Percentiles rank a stretch among this genome's conserved stretches.
These are phyloP conservation scores for Beris chalybata DNA, from an alignment of 2,888 invertebrate species.

Conservation along the genomic window DNA sequence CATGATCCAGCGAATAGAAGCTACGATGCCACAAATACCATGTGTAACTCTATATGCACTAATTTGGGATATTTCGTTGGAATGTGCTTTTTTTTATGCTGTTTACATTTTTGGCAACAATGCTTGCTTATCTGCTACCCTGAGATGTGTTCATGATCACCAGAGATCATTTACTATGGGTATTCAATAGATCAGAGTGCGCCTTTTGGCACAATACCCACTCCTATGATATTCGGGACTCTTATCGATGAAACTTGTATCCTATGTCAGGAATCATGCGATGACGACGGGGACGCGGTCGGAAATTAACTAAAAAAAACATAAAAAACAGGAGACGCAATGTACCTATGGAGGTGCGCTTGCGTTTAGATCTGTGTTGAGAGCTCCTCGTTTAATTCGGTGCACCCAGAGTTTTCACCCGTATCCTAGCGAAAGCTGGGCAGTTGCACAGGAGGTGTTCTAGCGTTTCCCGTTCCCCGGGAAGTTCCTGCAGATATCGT, in stretches of 20 bases:
- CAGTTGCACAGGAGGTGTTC: too few relatives aligned
- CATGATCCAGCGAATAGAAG: constrained; percentile 39
- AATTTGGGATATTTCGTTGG: constrained; percentile 66
- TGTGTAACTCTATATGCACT: constrained; percentile 65
- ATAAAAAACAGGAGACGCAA: too few relatives aligned
- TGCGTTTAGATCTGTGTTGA: too few relatives aligned
- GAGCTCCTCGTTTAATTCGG: too few relatives aligned
- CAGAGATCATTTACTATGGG: constrained; percentile 85
- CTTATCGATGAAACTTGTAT: constrained; percentile 82
- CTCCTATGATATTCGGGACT: constrained; percentile 81
- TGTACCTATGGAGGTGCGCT: too few relatives aligned
- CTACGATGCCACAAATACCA: constrained; percentile 67
- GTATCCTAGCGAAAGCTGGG: too few relatives aligned
- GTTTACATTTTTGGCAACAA: constrained; percentile 79
- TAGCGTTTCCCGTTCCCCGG: too few relatives aligned
- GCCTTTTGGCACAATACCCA: constrained; percentile 83
- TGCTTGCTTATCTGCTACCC: constrained; percentile 84
- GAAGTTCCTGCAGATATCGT: too few relatives aligned
- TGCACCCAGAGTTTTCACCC: too few relatives aligned
- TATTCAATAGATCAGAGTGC: constrained; percentile 85
- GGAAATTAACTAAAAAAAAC: too few relatives aligned
- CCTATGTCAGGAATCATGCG: constrained; percentile 70
- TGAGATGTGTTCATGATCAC: constrained; percentile 79
- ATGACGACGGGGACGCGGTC: too few relatives aligned
- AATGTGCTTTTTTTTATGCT: constrained; percentile 75